A percentile compares a stretch with the other conserved stretches of the same genome.
Evolutionary conservation across 2,888 invertebrate species (phyloP).

Genomic region (Eilema griseolum): DNA sequence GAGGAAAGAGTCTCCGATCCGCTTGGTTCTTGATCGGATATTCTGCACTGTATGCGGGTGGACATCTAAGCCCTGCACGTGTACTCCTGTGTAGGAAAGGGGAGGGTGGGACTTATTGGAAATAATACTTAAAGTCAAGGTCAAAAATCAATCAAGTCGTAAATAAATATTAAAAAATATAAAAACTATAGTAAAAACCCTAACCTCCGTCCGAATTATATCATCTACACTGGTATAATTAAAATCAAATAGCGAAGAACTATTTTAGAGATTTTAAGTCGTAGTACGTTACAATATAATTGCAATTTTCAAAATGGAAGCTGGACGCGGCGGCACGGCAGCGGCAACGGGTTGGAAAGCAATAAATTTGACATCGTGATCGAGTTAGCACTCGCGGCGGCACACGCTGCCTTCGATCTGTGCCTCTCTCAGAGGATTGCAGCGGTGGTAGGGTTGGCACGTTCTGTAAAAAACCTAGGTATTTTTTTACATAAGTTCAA

Average conservation of each 20-base stretch:
- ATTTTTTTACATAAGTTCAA: too few relatives aligned
- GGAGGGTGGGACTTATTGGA: too few relatives aligned
- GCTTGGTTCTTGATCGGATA: too few relatives aligned
- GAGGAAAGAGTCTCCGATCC: too few relatives aligned
- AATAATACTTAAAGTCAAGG: too few relatives aligned
- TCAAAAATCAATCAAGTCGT: too few relatives aligned
- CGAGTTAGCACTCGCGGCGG: slow-evolving; percentile 19
- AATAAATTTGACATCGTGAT: slow-evolving; percentile 20
- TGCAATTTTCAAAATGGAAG: slow-evolving; percentile 9
- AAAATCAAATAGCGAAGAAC: not conserved
- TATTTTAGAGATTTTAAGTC: not conserved
- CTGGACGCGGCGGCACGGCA: not conserved
- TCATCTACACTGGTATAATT: not conserved
- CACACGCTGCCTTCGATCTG: slow-evolving; percentile 3
- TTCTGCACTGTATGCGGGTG: too few relatives aligned
- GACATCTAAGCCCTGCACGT: too few relatives aligned
- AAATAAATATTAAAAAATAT: too few relatives aligned
- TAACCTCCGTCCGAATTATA: not conserved
- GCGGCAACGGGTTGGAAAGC: slow-evolving; percentile 6
- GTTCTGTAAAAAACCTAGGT: not conserved
- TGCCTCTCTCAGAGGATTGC: not conserved
- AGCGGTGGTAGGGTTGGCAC: slow-evolving; percentile 13
- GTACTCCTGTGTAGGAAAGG: too few relatives aligned
- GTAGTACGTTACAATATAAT: not conserved
- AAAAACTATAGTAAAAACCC: too few relatives aligned